Conservation (phyloP, 1,140 invertebrate genomes). For the Drosophila saltans region DNA sequence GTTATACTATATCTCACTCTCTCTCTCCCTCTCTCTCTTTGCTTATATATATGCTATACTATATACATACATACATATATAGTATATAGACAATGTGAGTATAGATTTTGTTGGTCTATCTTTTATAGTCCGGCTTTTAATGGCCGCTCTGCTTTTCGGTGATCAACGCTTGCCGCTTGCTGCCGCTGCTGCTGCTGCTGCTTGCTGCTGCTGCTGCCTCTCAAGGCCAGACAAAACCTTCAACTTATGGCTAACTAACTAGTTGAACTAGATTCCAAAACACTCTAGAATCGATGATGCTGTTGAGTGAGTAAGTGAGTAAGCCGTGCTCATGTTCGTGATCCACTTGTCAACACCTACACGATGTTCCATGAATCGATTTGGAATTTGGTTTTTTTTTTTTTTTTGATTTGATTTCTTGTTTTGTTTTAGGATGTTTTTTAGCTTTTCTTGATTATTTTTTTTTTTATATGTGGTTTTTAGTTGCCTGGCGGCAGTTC, state of each 20-base stretch:
- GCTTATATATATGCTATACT: too few species aligned
- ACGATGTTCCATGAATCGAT: conserved; percentile 38
- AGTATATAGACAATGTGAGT: background rate
- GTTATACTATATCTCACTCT: background rate
- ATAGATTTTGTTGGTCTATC: conserved; percentile 48
- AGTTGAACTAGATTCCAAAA: conserved; percentile 67
- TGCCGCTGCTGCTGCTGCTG: background rate
- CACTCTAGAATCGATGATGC: conserved; percentile 23
- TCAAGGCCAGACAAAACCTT: conserved; percentile 49
- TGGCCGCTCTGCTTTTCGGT: conserved; percentile 8
- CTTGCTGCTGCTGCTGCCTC: background rate
- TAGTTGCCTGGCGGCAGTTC: conserved; percentile 25
- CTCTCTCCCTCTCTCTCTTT: too few species aligned
- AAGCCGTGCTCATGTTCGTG: conserved; percentile 55
- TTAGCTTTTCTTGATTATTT: too few species aligned
- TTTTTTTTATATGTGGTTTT: too few species aligned
- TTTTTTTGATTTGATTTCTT: background rate
- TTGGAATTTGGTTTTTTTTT: conserved; percentile 7
- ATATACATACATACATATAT: background rate
- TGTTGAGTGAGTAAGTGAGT: conserved; percentile 34
- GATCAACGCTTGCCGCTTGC: background rate
- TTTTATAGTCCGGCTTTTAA: conserved; percentile 60
- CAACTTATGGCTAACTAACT: conserved; percentile 70
- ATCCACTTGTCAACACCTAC: conserved; percentile 78
- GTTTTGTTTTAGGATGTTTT: conserved; percentile 14